Evolutionary conservation across 2,888 invertebrate species (phyloP).

Genomic region (Branchinecta sandiegonensis): DNA sequence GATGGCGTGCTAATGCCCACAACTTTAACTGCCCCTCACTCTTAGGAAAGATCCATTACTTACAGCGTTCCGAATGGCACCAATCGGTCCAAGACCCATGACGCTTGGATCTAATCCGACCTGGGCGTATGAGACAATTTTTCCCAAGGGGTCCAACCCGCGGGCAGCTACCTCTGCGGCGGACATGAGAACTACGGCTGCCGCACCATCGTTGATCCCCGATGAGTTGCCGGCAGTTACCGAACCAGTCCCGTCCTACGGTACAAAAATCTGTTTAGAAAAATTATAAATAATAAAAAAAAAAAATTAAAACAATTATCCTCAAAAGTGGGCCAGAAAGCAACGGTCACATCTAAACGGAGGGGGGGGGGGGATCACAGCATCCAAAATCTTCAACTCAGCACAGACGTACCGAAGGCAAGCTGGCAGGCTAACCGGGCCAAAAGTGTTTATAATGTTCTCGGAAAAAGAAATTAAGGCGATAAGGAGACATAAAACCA

Average conservation of each 20-base stretch:
- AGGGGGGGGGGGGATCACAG: too few relatives aligned
- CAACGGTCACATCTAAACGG: too few relatives aligned
- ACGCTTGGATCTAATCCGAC: slow-evolving; percentile 61
- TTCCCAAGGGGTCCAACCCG: slow-evolving; percentile 50
- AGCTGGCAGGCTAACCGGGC: too few relatives aligned
- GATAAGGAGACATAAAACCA: not conserved
- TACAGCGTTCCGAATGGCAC: slow-evolving; percentile 52
- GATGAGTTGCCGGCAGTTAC: slow-evolving; percentile 67
- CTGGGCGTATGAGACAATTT: slow-evolving; percentile 58
- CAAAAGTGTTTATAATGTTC: too few relatives aligned
- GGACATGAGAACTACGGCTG: slow-evolving; percentile 60
- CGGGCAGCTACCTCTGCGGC: slow-evolving; percentile 42
- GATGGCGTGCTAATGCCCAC: too few relatives aligned
- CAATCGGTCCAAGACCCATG: slow-evolving; percentile 64
- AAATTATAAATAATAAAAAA: too few relatives aligned
- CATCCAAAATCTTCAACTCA: not conserved
- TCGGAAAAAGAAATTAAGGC: not conserved
- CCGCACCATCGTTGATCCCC: slow-evolving; percentile 77
- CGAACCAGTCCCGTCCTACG: slow-evolving; percentile 35
- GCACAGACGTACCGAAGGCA: not conserved
- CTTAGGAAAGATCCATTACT: slow-evolving; percentile 28
- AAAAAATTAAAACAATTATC: too few relatives aligned
- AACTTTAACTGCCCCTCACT: too few relatives aligned
- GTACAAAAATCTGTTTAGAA: not conserved
- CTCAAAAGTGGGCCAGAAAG: too few relatives aligned